Evolutionary conservation across 2,797 vertebrate genomes (phyloP).

Genomic region (Neomorphus geoffroyi): DNA sequence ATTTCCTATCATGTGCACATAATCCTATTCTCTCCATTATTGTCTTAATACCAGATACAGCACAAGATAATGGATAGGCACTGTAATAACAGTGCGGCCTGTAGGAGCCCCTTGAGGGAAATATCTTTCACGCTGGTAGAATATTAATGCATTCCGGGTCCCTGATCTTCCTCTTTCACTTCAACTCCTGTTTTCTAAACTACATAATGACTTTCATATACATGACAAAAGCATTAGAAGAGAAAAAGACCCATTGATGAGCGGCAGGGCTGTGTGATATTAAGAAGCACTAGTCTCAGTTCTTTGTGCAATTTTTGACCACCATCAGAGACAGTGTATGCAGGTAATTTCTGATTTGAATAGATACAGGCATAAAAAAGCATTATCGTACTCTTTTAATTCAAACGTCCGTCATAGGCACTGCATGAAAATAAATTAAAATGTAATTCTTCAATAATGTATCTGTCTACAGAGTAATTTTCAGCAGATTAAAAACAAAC

Average conservation of each 20-base stretch:
- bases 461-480: slow-evolving; percentile 71
- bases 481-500: slow-evolving; percentile 76
- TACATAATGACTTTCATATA: slow-evolving; percentile 90
- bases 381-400: slow-evolving; percentile 70
- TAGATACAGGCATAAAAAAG: slow-evolving; percentile 67
- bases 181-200: slow-evolving; percentile 89
- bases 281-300: slow-evolving; percentile 73
- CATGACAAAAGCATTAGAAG: slow-evolving; percentile 87
- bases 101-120: slow-evolving; percentile 87
- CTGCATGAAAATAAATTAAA: slow-evolving; percentile 77
- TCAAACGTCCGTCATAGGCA: slow-evolving; percentile 67
- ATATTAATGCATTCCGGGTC: slow-evolving; percentile 87
- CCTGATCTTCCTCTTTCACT: slow-evolving; percentile 82
- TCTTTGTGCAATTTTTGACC: slow-evolving; percentile 77
- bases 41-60: slow-evolving; percentile 93
- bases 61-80: slow-evolving; percentile 89
- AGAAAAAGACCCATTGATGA: slow-evolving; percentile 78
- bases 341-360: slow-evolving; percentile 79
- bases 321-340: slow-evolving; percentile 72
- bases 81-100: slow-evolving; percentile 89
- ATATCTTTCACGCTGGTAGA: slow-evolving; percentile 87
- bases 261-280: slow-evolving; percentile 74
- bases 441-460: slow-evolving; percentile 75
- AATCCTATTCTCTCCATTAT: slow-evolving; percentile 91
- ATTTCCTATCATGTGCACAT: slow-evolving; percentile 86